A percentile compares a stretch with the other conserved stretches of the same genome.
Evolutionary conservation across 2,113 vertebrate species (phyloP).

Genomic region (Sinocyclocheilus rhinocerous): DNA sequence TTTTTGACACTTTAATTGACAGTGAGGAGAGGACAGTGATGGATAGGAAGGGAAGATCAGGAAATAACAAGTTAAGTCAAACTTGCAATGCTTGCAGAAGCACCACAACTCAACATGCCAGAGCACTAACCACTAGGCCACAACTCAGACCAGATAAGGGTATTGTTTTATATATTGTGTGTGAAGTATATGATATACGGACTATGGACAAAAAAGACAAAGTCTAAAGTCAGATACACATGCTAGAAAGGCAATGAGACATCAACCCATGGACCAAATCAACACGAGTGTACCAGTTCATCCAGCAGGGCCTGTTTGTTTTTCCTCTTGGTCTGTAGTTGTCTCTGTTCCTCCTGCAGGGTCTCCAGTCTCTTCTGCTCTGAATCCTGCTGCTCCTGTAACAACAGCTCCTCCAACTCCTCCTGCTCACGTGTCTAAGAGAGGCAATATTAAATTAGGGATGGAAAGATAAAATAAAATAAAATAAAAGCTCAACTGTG

Average conservation of each 20-base stretch:
- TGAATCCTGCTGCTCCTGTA: conserved; percentile 85
- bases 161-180: neutral
- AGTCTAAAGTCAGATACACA: neutral
- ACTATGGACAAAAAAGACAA: neutral
- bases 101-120: neutral
- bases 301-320: conserved; percentile 95
- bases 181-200: neutral
- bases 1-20: neutral
- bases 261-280: neutral
- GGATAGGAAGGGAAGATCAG: neutral
- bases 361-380: conserved; percentile 85
- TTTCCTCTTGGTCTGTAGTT: conserved; percentile 90
- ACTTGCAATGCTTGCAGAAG: neutral
- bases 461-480: neutral
- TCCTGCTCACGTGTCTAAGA: conserved; percentile 91
- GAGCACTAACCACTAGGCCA: neutral
- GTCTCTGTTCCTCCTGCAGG: conserved; percentile 91
- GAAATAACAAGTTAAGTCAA: neutral
- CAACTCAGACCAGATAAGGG: neutral
- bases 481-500: neutral
- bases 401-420: conserved; percentile 91
- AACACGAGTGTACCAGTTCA: conserved; percentile 81
- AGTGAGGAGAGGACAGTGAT: neutral
- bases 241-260: neutral
- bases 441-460: neutral